Base-by-base conservation (phyloP, 2,888 invertebrate genomes). In the Andrena bucephala region DNA sequence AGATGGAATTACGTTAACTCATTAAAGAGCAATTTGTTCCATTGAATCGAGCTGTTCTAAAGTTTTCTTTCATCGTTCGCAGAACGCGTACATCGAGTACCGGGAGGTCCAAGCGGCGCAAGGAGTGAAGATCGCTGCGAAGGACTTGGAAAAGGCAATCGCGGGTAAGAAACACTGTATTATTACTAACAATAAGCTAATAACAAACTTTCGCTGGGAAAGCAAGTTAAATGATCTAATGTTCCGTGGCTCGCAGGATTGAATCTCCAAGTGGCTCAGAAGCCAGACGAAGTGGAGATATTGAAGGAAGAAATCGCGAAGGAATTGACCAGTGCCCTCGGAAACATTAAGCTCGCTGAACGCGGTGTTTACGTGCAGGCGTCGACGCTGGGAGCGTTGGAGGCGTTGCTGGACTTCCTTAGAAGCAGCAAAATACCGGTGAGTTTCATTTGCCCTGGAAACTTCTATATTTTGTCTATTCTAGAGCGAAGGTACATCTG, bases 311-410 rank as follows among this genome's bases (percentile, higher is more conserved):
- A 99, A 93, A 98, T 99, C 1, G 96, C 98, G 0, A 96, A 96
- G 71, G 98, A 99, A 92, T 94, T 99, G 90, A 97, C 97, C 92
- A 97, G 97, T 31, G 99, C 99, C 2, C 95, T 99, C 68, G 98
- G 97, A 71, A 97, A 97, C 42, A 99, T 99, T 92, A 99, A 98
- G 94, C 94, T 99, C 86, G 96, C 97, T 52, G 98, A 98, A 87
- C 96, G 98, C 83, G 99, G 99, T 62, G 99, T 99, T 60, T 99
- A 98, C 94, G 99, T 99, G n/a, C 99, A 99, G 93, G 99, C 99
- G 0, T 99, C 99, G 0, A 99, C 99, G n/a, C 95, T 99, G 6
- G 99, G 99, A 7, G 99, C 99, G 0, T 95, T 99, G 10, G 99
- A 99, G 94, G 99, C 99, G 0, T 95, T 99, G 74, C 95, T 99